Conservation (phyloP, 2,113 vertebrate species). For the Elephantulus edwardii region DNA sequence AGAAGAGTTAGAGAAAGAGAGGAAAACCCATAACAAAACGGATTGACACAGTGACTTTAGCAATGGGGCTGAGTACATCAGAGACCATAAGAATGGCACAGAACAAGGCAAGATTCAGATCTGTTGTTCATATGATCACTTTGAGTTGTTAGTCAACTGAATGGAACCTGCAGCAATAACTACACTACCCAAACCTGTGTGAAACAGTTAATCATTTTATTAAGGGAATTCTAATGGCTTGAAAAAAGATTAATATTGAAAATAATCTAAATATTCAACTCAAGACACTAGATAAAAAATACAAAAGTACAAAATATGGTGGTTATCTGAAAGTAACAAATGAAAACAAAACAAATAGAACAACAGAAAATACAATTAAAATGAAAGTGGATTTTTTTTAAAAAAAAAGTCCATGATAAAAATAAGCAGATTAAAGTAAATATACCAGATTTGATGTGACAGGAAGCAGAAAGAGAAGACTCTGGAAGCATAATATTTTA, state of each 20-base stretch:
- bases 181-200: no score
- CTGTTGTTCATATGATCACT: no score
- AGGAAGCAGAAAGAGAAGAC: not conserved
- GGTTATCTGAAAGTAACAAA: no score
- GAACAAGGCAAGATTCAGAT: no score
- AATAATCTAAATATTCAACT: slow-evolving; percentile 13
- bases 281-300: not conserved
- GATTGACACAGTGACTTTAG: no score
- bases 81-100: no score
- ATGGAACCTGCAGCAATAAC: no score
- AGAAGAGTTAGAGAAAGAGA: no score
- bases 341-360: slow-evolving; percentile 9
- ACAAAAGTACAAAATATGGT: not conserved
- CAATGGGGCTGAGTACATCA: no score
- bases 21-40: no score
- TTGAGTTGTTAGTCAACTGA: no score
- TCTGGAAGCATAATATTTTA: not conserved
- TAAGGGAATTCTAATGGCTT: not conserved
- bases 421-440: not conserved
- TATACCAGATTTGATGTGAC: not conserved
- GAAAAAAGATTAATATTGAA: slow-evolving; percentile 2
- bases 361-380: not conserved
- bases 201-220: not conserved
- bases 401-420: not conserved
- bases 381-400: slow-evolving; percentile 8